Base-by-base conservation (phyloP, 2,797 vertebrate genomes). In the Hemitrygon akajei region DNA sequence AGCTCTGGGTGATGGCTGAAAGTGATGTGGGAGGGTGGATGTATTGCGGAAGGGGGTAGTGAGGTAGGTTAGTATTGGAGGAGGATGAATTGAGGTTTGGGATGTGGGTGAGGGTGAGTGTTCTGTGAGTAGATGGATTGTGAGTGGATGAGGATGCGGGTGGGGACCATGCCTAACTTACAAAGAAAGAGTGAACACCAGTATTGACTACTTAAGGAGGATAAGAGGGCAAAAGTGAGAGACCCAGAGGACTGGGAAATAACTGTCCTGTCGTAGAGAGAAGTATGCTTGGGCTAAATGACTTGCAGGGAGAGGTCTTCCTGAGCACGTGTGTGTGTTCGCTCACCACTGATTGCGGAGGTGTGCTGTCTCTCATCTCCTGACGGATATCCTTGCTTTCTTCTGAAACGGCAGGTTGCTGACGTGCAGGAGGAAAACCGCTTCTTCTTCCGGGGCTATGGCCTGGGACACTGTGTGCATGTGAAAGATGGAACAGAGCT, bases 401-500 rank as follows among this genome's bases (percentile, higher is more conserved):
- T 84, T 84, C 47, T 25, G 18, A 27, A 56, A 93, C 0, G 0
- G 93, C 96, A 99, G 98, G 98, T 98, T 95, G 98, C 98, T 95
- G 98, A 98, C 84, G 95, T 98, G 14, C 96, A 97, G 95, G 96
- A 95, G 0, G 98, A 98, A 94, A 97, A 97, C 94, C 97, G 96
- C 3, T 98, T 98, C 96, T 98, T 98, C 95, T 97, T 99, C 95
- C 97, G 96, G 77, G 97, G 98, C 94, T 99, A 98, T 0, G 97
- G 98, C 94, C 95, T 98, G 94, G 97, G 98, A 82, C 98, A 98
- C 94, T 98, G 97, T 95, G 96, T 98, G 95, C 98, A 98, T 96
- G 95, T 95, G 0, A 98, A 97, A 95, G 97, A 98, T 0, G 95
- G 96, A 1, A 95, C 96, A 0, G 82, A 96, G 1, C 95, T 97